Base-by-base conservation (phyloP, 1,140 invertebrate genomes). In the Chionoecetes opilio region DNA sequence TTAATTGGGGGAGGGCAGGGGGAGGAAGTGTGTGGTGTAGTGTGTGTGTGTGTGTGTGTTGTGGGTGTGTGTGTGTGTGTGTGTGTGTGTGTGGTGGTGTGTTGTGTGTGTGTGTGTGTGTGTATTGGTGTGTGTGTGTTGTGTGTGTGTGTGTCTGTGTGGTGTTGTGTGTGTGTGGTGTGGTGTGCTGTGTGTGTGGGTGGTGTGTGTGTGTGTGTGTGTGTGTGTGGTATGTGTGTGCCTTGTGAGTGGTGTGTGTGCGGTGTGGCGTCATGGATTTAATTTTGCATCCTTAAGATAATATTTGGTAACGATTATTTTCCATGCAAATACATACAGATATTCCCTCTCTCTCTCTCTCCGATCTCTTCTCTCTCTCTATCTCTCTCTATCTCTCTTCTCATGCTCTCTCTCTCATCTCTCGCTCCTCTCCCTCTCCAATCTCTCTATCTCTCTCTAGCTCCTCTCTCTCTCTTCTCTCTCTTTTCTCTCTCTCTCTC, bases 141-240 rank as follows among this genome's bases (percentile, higher is more conserved):
- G 37, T 89, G 37, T 89, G 37, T 11, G 11, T 11, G 37, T 89
- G 37, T 89, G 37, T 91, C 26, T 29, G 37, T 91, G 35, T 89
- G 3, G 31, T 11, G 31, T 21, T 0, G 35, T 1, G 2, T 21
- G 32, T 21, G 21, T 17, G 21, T 34, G 21, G 3, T 41, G 9
- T 63, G 32, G n/a, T n/a, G n/a, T n/a, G n/a, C n/a, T n/a, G n/a
- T n/a, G n/a, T n/a, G n/a, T n/a, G n/a, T n/a, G n/a, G n/a, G n/a
- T n/a, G n/a, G 14, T 86, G 82, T 87, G 46, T 86, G 41, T 46
- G 82, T 86, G 41, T 86, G 38, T 87, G 38, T 86, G 21, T 87
- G 31, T 86, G 38, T 86, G 32, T 46, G 46, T 91, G 46, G 46
- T 91, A 31, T 91, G 46, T 92, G 63, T 34, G 46, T 92, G 41